Conservation (phyloP, 2,888 invertebrate genomes). For the Drosophila emarginata region DNA sequence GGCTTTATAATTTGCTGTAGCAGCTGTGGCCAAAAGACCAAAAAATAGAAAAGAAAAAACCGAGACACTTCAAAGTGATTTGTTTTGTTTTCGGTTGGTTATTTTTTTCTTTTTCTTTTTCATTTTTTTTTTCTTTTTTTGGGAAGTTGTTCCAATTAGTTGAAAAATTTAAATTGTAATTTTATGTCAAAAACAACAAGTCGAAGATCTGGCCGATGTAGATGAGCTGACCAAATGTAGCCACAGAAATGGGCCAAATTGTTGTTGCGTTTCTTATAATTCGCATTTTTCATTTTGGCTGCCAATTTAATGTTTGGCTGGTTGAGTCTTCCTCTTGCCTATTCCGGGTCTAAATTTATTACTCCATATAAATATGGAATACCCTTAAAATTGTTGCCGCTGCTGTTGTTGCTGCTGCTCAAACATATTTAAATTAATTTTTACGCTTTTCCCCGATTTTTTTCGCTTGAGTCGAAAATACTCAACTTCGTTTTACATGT, state of each 20-base stretch:
- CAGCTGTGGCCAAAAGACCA: slow-evolving; percentile 35
- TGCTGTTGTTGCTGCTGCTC: slow-evolving; percentile 6
- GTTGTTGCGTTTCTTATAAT: background rate
- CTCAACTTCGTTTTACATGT: slow-evolving; percentile 15
- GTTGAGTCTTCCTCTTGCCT: slow-evolving; percentile 12
- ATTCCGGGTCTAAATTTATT: background rate
- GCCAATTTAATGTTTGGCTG: background rate
- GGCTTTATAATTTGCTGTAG: slow-evolving; percentile 28
- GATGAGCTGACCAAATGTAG: slow-evolving; percentile 35
- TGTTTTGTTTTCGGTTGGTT: slow-evolving; percentile 26
- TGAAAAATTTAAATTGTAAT: slow-evolving; percentile 64
- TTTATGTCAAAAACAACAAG: slow-evolving; percentile 47
- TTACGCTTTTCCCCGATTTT: slow-evolving; percentile 3
- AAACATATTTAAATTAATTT: slow-evolving; percentile 39
- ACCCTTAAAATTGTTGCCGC: background rate
- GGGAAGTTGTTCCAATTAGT: slow-evolving; percentile 66
- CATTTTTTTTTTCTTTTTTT: slow-evolving; percentile 30
- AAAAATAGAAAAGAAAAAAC: slow-evolving; percentile 12
- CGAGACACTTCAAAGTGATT: slow-evolving; percentile 62
- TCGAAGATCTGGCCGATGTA: slow-evolving; percentile 9
- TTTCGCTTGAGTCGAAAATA: background rate
- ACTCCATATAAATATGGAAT: slow-evolving; percentile 5
- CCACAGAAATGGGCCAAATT: slow-evolving; percentile 25
- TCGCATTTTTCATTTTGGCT: slow-evolving; percentile 4
- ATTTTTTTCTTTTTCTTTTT: slow-evolving; percentile 29